Base-by-base conservation (phyloP, 2,888 invertebrate species). In the Caenorhabditis sp. region DNA sequence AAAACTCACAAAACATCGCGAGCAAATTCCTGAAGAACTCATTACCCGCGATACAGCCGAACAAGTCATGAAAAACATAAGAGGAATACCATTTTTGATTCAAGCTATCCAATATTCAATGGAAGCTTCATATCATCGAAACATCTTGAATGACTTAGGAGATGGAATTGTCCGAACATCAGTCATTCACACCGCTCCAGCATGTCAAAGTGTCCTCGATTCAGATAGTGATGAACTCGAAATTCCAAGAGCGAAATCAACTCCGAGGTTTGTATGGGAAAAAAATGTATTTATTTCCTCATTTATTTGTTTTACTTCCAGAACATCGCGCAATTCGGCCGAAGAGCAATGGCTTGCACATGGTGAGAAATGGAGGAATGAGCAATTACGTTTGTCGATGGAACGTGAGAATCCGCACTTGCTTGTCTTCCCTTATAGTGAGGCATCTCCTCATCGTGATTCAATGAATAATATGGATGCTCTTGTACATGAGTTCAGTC, bases 101-200 rank as follows among this genome's bases (percentile, higher is more conserved):
- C 85, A 85, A 76, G 85, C 85, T 0, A 85, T 85, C 21, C 85
- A 85, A 67, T 85, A 85, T 63, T 83, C 83, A 2, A 81, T 85
- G 84, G 85, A 85, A 60, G 75, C 84, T 5, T 74, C 80, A 1
- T 83, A 83, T 60, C 81, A 77, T 59, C 76, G 80, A 1, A 79
- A 84, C 49, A 68, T 83, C 12, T 76, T 85, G 81, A 77, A 80
- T 25, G 85, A 86, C 53, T 62, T 83, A 31, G 85, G 84, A 5
- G 83, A 84, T 31, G 78, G 81, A 54, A 73, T 79, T 17, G 80
- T 85, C 3, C 64, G 82, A 20, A 84, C 83, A n/a, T 85, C 85
- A 3, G 85, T 85, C 1, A 85, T 85, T 21, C 85, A 85, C 69
- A 85, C 85, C 1, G 85, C 85, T 10, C 85, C 85, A 5, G 85